A percentile compares a stretch with the other conserved stretches of the same genome.
Evolutionary conservation across 2,888 invertebrate species (phyloP).

Genomic region (Pseudanteris insignis): DNA sequence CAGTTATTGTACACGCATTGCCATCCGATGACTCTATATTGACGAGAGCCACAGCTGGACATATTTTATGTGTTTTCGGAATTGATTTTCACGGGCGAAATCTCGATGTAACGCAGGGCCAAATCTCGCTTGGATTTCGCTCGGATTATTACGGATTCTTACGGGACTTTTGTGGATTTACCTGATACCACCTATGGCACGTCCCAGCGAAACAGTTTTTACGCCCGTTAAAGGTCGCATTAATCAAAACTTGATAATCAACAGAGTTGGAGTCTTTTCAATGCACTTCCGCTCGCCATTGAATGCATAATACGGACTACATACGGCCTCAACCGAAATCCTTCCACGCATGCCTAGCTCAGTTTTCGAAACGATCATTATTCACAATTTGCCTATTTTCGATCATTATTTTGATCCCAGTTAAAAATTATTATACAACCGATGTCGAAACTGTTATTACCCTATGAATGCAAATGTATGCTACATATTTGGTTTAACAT

Average conservation of each 20-base stretch:
- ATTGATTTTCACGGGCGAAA: conserved; percentile 33
- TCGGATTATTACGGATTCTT: conserved; percentile 38
- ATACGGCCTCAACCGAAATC: too few relatives aligned
- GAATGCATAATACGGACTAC: conserved; percentile 22
- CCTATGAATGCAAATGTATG: too few relatives aligned
- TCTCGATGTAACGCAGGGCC: conserved; percentile 35
- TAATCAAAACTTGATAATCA: conserved; percentile 26
- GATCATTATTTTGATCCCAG: too few relatives aligned
- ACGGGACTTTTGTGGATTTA: conserved; percentile 31
- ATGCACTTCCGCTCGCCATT: conserved; percentile 5
- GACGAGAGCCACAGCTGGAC: conserved; percentile 41
- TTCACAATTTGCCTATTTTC: too few relatives aligned
- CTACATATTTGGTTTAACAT: too few relatives aligned
- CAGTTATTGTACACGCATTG: conserved; percentile 31
- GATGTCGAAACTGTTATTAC: too few relatives aligned
- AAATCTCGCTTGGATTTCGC: conserved; percentile 36
- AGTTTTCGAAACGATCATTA: too few relatives aligned
- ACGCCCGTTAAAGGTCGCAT: conserved; percentile 19
- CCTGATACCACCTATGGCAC: conserved; percentile 23
- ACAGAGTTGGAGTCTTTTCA: conserved; percentile 2
- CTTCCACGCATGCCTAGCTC: too few relatives aligned
- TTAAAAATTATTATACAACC: too few relatives aligned
- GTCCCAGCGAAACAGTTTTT: conserved; percentile 14
- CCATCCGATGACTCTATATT: conserved; percentile 35
- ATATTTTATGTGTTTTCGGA: conserved; percentile 43